Evolutionary conservation across 2,113 vertebrate genomes (phyloP), one percentile per base, ranked within the genome.

Genomic region (Vanacampus margaritifer): DNA sequence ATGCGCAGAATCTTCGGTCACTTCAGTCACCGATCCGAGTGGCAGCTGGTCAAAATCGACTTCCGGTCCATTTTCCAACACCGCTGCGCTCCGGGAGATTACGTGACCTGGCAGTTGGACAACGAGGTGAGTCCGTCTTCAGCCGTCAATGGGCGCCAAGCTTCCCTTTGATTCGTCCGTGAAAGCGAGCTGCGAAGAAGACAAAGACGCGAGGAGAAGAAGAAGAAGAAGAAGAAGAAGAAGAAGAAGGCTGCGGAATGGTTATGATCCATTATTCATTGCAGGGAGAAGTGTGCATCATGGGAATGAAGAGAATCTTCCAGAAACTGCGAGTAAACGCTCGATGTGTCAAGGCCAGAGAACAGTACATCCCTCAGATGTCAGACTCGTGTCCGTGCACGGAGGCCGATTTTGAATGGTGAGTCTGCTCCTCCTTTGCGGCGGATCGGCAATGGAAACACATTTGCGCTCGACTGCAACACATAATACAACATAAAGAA

Each of bases 41-140:
- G 95, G 95, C 95, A 97, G 84, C 91, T 97, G 57, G 94, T 97
- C 67, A 97, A 97, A 82, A 93, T 97, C 9, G 95, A 97, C 87
- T 97, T 96, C 86, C 93, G 94, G 58, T 93, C 94, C 41, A 95
- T 97, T 79, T 97, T 97, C 50, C 93, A 94, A 64, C 90, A 91
- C 23, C 89, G 91, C 0, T 97, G 95, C 83, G 88, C 85, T 0
- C 89, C 94, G 54, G 93, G 94, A 6, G 94, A 96, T 79, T 96
- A 96, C 72, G 80, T 90, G 62, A 92, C 93, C 0, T 97, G 95
- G 95, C 94, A 95, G 19, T 87, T 97, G 60, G 91, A 96, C 14
- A 95, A 92, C 69, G 92, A 96, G 92, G 95, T 96, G 83, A 73
- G 58, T 71, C 7, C 12, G 11, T 56, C 45, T 24, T 43, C 24